These are phyloP conservation scores for Lycocerus yunnanus DNA, from an alignment of 2,888 invertebrate genomes.

Conservation along the genomic window DNA sequence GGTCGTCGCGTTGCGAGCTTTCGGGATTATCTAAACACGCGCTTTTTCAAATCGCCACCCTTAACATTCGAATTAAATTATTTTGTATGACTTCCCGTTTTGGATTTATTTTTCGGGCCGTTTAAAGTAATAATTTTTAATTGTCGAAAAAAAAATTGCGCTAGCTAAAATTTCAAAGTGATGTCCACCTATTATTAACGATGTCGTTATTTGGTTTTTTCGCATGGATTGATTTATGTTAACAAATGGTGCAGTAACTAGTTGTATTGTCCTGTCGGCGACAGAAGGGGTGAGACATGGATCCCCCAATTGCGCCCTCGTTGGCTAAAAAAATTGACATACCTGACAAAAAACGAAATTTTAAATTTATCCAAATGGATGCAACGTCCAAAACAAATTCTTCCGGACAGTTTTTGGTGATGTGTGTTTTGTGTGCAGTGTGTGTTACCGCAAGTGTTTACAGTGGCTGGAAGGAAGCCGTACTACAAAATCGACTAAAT, in stretches of 20 bases:
- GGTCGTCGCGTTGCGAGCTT: conserved; percentile 8
- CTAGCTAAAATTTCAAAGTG: neutral
- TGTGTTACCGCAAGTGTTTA: conserved; percentile 66
- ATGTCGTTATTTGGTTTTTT: conserved; percentile 15
- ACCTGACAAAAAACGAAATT: conserved; percentile 15
- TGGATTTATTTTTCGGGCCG: neutral
- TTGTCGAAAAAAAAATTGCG: neutral
- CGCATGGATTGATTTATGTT: conserved; percentile 26
- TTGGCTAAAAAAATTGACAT: conserved; percentile 40
- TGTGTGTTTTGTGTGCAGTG: conserved; percentile 68
- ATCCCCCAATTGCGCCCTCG: conserved; percentile 44
- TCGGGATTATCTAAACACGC: conserved; percentile 9
- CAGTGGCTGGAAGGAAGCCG: conserved; percentile 63
- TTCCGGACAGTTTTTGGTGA: conserved; percentile 55
- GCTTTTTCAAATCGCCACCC: neutral
- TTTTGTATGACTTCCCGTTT: neutral
- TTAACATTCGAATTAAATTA: neutral
- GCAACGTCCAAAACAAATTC: conserved; percentile 20
- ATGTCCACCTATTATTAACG: conserved; percentile 4
- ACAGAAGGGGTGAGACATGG: conserved; percentile 45
- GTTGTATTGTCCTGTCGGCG: conserved; percentile 38
- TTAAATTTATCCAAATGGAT: conserved; percentile 22
- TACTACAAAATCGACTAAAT: conserved; percentile 59
- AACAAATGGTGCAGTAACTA: conserved; percentile 44
- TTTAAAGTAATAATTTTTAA: neutral